Conservation (phyloP, 2,113 vertebrate species). For the Pangasianodon gigas region DNA sequence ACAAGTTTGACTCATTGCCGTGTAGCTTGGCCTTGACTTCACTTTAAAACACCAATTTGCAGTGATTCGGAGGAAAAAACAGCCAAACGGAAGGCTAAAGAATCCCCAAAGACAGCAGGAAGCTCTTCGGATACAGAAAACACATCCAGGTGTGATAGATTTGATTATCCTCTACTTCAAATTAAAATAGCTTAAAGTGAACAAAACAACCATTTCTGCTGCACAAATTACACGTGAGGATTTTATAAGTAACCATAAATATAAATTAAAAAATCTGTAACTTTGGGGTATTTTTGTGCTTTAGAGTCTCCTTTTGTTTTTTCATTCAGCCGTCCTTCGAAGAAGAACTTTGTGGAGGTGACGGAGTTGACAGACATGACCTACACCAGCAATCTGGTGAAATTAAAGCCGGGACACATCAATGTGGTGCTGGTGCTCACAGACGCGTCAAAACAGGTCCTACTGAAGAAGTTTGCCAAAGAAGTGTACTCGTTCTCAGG, state of each 20-base stretch:
- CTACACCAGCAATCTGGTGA: slow-evolving; percentile 92
- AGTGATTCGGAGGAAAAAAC: slow-evolving; percentile 88
- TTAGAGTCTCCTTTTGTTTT: not conserved
- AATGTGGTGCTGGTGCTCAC: slow-evolving; percentile 95
- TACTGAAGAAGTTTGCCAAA: slow-evolving; percentile 93
- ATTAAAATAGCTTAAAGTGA: not conserved
- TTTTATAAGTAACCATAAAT: not conserved
- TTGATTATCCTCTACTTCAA: not conserved
- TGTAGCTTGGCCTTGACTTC: not conserved
- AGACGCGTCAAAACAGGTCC: slow-evolving; percentile 83
- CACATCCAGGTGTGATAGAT: slow-evolving; percentile 65
- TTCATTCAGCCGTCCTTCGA: slow-evolving; percentile 77
- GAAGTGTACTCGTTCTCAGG: slow-evolving; percentile 95
- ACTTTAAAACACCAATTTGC: slow-evolving; percentile 23
- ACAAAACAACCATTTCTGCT: not conserved
- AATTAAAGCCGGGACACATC: slow-evolving; percentile 90
- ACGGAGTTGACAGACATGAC: slow-evolving; percentile 93
- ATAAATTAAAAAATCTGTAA: not conserved
- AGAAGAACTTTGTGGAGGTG: slow-evolving; percentile 93
- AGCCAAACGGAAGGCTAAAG: slow-evolving; percentile 75
- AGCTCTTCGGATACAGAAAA: slow-evolving; percentile 64
- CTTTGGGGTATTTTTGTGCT: not conserved
- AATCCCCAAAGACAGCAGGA: slow-evolving; percentile 66
- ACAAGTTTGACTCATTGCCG: not conserved
- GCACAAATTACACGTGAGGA: not conserved